These are phyloP conservation scores for Chelonia mydas DNA, from an alignment of 2,797 vertebrate species.

Conservation along the genomic window DNA sequence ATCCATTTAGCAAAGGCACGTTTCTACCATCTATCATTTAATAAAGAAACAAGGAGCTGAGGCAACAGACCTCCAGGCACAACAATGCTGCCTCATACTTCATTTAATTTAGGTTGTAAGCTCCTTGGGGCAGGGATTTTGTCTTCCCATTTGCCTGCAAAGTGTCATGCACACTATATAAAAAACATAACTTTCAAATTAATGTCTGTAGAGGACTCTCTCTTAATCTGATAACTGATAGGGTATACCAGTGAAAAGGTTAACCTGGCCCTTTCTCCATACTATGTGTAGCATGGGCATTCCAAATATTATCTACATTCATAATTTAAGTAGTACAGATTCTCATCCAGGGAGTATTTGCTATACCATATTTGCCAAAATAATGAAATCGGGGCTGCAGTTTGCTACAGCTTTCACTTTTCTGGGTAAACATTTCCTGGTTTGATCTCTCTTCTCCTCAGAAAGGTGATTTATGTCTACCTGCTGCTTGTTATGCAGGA, in stretches of 20 bases:
- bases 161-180: not conserved
- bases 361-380: not conserved
- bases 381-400: constrained; percentile 9
- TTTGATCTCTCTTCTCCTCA: not conserved
- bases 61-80: not conserved
- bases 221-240: not conserved
- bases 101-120: not conserved
- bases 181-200: not conserved
- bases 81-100: not conserved
- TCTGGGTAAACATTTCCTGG: not conserved
- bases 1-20: not conserved
- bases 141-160: not conserved
- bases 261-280: not conserved
- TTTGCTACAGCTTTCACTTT: not conserved
- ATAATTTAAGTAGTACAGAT: not conserved
- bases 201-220: not conserved
- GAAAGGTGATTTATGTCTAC: not conserved
- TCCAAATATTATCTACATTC: not conserved
- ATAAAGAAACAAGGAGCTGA: not conserved
- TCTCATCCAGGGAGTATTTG: not conserved
- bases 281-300: not conserved
- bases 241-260: not conserved
- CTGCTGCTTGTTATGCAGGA: not conserved
- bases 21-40: not conserved
- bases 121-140: not conserved